Base-by-base conservation (phyloP, 2,888 invertebrate species). In the Mimas tiliae region DNA sequence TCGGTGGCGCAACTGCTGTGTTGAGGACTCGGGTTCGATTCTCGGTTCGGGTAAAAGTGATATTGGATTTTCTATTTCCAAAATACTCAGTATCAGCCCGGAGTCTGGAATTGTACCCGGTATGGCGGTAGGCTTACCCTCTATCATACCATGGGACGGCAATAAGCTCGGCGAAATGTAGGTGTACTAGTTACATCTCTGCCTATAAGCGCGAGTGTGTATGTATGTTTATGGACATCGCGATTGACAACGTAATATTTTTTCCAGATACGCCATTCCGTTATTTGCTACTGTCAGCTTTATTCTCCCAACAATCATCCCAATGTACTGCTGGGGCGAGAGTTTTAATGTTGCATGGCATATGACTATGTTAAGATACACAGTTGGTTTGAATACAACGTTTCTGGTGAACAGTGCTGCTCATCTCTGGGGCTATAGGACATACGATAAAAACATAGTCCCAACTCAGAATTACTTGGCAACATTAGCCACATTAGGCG, bases 381-480 rank as follows among this genome's bases (percentile, higher is more conserved):
- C 90, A 12, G 72, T 93, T 63, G 93, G 91, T 7, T 90, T 96
- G 16, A 95, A 96, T 79, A 87, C 90, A 68, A 95, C 95, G 0
- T 96, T 95, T 94, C 83, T 95, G n/a, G 95, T 96, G 1, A 96
- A 96, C 86, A 95, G 95, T 72, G 94, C 93, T 3, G 95, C 96
- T 14, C 96, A 96, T 79, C 77, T 87, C 38, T 94, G 86, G 85
- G 94, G 94, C 0, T 78, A 83, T 51, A 88, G 84, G 63, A 91
- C 93, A 34, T 94, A 94, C 65, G 89, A 95, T 67, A 84, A 78
- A 71, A 72, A 65, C 7, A 81, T 89, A 27, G 11, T 70, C 27
- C 79, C 88, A 1, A 69, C 70, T 0, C 80, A 88, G 67, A 86
- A 80, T 47, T 6, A 72, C 0, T 11, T 67, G 0, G 78, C 82